Conservation (phyloP, 1,140 invertebrate species). For the Zelostemma sp. region DNA sequence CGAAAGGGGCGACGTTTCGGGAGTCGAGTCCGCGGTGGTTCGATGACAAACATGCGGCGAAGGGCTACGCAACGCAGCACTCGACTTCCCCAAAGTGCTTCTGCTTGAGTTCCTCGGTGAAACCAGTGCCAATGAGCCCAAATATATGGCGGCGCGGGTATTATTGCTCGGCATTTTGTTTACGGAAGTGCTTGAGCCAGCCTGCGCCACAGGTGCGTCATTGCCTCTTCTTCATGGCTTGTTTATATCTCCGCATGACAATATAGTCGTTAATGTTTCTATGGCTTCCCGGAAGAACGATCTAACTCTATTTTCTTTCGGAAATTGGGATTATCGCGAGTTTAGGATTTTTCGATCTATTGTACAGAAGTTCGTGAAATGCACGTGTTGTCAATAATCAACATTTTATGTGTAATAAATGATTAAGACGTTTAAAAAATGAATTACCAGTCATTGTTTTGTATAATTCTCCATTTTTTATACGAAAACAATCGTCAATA, state of each 20-base stretch:
- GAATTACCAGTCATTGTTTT: too few relatives aligned
- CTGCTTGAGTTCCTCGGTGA: constrained; percentile 48
- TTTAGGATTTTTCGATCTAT: too few relatives aligned
- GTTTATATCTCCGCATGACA: constrained; percentile 22
- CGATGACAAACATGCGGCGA: constrained; percentile 52
- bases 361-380: too few relatives aligned
- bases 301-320: too few relatives aligned
- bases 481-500: too few relatives aligned
- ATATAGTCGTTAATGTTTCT: background rate
- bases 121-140: constrained; percentile 59
- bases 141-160: constrained; percentile 70
- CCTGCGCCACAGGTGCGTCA: constrained; percentile 63
- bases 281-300: too few relatives aligned
- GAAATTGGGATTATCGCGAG: too few relatives aligned
- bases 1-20: constrained; percentile 29
- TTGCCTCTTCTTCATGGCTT: constrained; percentile 11
- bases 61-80: constrained; percentile 28
- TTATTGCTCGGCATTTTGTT: constrained; percentile 69
- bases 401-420: too few relatives aligned
- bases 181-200: constrained; percentile 67
- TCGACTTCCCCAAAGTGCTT: constrained; percentile 37
- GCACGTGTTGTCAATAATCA: too few relatives aligned
- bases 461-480: too few relatives aligned
- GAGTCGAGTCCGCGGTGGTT: background rate
- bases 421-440: too few relatives aligned